Evolutionary conservation across 2,113 vertebrate genomes (phyloP), one percentile per base, ranked within the genome.

Genomic region (Cephalopterus ornatus): DNA sequence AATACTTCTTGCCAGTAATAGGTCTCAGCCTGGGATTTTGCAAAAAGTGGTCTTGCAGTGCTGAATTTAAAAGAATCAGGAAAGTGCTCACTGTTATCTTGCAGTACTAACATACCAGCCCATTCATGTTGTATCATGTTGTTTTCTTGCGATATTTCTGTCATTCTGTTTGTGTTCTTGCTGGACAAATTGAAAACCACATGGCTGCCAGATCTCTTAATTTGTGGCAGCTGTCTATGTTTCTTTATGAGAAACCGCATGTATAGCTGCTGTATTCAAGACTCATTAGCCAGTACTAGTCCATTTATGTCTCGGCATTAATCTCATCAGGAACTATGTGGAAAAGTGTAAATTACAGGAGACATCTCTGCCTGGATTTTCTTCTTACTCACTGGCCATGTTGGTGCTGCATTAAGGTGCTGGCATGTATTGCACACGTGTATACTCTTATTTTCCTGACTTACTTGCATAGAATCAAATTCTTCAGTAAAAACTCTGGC

Each of bases 51-150:
- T 58, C 14, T 13, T 47, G 16, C 53, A 37, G n/a, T 32, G 59
- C 28, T 62, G 58, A 61, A 17, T 70, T 82, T 85, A 33, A 87
- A 87, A 32, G 24, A 42, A 35, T 5, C 7, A 22, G 23, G 30
- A 11, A 94, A 11, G 8, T 8, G 11, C 32, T 80, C 14, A 5
- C 13, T 12, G 8, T 61, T 68, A 35, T 8, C 8, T 46, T 82
- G 75, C 46, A 49, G 14, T 35, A 44, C 23, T 67, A 50, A 39
- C 11, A 41, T 20, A 32, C 6, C 30, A 76, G 46, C 10, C 6
- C 12, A 4, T 56, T 85, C 2, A 5, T 47, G 13, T 39, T 33
- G 2, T 10, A 14, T 27, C 15, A 6, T 0, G 0, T 19, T 30
- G 14, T 72, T 78, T 74, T 46, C 27, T 30, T 4, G 1, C 30